phyloP scores from a whole-genome alignment of 2,797 vertebrate species.

The Cossypha heuglini region DNA sequence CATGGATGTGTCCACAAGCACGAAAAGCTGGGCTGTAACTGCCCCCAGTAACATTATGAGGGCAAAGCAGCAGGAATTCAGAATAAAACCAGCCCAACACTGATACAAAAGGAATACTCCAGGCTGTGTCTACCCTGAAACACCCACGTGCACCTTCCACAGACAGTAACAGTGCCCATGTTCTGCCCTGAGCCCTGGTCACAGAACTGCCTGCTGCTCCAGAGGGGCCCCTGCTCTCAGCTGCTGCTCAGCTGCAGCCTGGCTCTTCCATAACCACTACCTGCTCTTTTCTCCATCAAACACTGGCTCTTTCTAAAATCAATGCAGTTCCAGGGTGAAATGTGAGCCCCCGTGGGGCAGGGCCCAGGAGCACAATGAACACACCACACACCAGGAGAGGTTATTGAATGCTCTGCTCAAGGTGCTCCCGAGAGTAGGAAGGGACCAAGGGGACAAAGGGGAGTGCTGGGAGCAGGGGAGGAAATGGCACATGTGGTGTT shows the following conservation, averaged over 20 bases:
- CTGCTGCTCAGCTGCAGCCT: neutral
- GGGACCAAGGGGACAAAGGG: neutral
- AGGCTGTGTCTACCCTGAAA: accelerated
- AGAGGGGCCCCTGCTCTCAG: neutral
- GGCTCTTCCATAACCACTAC: neutral
- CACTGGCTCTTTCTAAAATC: accelerated
- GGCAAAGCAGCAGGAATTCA: neutral
- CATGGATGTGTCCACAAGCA: neutral
- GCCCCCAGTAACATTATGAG: accelerated
- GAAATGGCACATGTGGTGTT: accelerated
- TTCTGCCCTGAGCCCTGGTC: neutral
- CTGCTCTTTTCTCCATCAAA: neutral
- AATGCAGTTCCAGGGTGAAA: neutral
- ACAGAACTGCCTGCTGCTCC: neutral
- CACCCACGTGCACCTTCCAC: accelerated
- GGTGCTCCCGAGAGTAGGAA: accelerated
- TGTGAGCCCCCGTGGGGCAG: neutral
- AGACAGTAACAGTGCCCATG: accelerated
- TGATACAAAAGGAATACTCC: neutral
- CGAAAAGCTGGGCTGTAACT: neutral
- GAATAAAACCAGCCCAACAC: accelerated
- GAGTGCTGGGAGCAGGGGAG: neutral
- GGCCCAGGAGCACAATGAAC: neutral
- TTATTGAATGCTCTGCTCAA: neutral
- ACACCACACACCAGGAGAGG: neutral